phyloP scores from a whole-genome alignment of 1,140 invertebrate genomes.

The Hyposmocoma kahamanoa region DNA sequence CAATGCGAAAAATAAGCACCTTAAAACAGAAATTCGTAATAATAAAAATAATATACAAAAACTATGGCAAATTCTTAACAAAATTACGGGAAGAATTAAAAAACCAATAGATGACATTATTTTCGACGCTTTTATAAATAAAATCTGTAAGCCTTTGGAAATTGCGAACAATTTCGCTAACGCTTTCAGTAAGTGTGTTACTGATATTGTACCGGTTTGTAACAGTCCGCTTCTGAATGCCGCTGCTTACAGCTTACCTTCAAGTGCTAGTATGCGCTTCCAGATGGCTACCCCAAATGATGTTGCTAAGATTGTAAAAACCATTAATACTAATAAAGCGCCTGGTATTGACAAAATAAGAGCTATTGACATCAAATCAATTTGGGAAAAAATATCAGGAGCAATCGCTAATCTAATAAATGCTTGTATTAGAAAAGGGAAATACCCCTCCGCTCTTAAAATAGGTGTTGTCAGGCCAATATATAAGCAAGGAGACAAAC shows the following conservation, averaged over 20 bases:
- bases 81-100: not conserved
- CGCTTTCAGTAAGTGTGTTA: not conserved
- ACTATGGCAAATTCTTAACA: not conserved
- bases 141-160: not conserved
- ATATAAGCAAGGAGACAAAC: not conserved
- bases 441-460: not conserved
- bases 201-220: not conserved
- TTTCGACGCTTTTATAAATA: not conserved
- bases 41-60: not conserved
- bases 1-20: not conserved
- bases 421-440: not conserved
- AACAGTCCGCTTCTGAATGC: not conserved
- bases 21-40: not conserved
- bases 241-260: not conserved
- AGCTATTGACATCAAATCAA: not conserved
- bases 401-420: not conserved
- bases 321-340: not conserved
- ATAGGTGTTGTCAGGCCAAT: not conserved
- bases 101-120: not conserved
- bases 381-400: not conserved
- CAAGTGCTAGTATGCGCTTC: not conserved
- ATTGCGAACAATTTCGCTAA: slow-evolving; percentile 1
- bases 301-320: not conserved
- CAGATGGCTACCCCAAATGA: not conserved
- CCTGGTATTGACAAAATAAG: not conserved